Evolutionary conservation across 2,888 invertebrate genomes (phyloP).

Genomic region (Cremastinae sp.): DNA sequence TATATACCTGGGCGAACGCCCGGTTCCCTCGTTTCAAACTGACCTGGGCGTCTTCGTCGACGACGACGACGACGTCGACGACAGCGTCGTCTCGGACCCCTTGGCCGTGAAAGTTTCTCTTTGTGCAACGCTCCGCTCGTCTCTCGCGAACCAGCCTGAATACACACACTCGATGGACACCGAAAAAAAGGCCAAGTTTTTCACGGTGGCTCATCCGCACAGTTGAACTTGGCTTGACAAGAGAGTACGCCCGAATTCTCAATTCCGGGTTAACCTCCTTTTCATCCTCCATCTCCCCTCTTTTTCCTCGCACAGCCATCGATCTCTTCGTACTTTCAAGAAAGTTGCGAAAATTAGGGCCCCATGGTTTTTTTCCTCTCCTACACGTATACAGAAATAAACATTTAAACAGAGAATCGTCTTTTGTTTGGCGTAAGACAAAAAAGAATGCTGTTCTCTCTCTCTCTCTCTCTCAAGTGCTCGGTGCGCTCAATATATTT

Average conservation of each 20-base stretch:
- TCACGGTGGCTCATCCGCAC: constrained; percentile 34
- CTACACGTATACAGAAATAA: too few relatives aligned
- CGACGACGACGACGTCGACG: too few relatives aligned
- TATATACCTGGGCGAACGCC: constrained; percentile 57
- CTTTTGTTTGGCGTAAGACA: too few relatives aligned
- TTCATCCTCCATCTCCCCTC: background rate
- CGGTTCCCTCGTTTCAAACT: constrained; percentile 60
- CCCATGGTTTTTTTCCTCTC: background rate
- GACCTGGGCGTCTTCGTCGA: constrained; percentile 70
- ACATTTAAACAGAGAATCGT: too few relatives aligned
- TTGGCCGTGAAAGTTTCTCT: constrained; percentile 77
- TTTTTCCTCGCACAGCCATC: background rate
- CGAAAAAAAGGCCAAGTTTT: constrained; percentile 26
- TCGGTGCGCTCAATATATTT: too few relatives aligned
- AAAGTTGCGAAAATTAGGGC: background rate
- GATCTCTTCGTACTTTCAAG: background rate
- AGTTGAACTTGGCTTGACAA: constrained; percentile 23
- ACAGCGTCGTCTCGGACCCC: constrained; percentile 63
- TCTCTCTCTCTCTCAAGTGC: too few relatives aligned
- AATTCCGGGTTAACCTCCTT: constrained; percentile 15
- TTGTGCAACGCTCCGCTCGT: constrained; percentile 33
- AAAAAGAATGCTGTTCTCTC: too few relatives aligned
- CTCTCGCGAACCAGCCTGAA: constrained; percentile 23
- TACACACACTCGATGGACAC: background rate
- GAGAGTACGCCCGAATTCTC: constrained; percentile 23